phyloP scores from a whole-genome alignment of 1,140 invertebrate genomes.

The Magallana ariakensis region DNA sequence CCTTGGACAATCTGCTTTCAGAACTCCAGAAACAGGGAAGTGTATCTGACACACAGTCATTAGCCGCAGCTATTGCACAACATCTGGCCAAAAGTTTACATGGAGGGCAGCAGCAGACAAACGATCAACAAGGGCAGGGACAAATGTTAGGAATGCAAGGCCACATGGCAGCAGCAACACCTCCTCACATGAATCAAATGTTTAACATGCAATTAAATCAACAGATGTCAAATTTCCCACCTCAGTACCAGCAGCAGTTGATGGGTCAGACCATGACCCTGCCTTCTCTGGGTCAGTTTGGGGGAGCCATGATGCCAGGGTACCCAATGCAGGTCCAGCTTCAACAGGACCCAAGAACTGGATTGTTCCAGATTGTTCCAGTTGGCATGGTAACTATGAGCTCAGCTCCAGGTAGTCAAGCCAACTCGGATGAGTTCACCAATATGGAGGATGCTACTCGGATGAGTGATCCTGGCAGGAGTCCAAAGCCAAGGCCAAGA shows the following conservation, averaged over 20 bases:
- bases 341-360: slow-evolving; percentile 75
- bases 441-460: slow-evolving; percentile 39
- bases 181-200: slow-evolving; percentile 39
- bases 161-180: neutral
- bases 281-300: slow-evolving; percentile 58
- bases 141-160: neutral
- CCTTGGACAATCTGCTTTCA: slow-evolving; percentile 63
- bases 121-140: neutral
- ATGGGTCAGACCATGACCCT: slow-evolving; percentile 66
- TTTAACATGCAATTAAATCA: slow-evolving; percentile 35
- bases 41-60: slow-evolving; percentile 65
- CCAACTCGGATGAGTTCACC: slow-evolving; percentile 41
- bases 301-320: slow-evolving; percentile 60
- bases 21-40: slow-evolving; percentile 69
- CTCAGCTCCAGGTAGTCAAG: slow-evolving; percentile 12
- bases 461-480: slow-evolving; percentile 49
- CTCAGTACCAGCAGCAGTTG: slow-evolving; percentile 61
- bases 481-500: slow-evolving; percentile 42
- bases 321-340: slow-evolving; percentile 71
- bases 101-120: slow-evolving; percentile 5
- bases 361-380: slow-evolving; percentile 73
- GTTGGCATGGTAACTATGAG: slow-evolving; percentile 60
- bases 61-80: slow-evolving; percentile 72
- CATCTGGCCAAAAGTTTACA: slow-evolving; percentile 62
- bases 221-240: slow-evolving; percentile 58